Conservation (phyloP, 53 echinoderm and acorn worm genomes). For the Pentamera pediparva region DNA sequence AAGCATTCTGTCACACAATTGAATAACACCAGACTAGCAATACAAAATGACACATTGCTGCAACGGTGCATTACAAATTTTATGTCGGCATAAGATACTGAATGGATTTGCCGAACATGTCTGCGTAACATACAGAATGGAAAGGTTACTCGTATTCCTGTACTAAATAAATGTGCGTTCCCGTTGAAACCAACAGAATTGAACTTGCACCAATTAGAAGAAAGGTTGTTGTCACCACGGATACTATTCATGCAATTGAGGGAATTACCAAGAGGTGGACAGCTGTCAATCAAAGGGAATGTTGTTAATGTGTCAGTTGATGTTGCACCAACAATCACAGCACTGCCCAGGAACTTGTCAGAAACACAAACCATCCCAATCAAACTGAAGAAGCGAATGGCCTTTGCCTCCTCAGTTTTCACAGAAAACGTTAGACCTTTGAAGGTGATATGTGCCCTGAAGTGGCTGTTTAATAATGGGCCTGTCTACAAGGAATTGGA, state of each 20-base stretch:
- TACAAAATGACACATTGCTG: background rate
- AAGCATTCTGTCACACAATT: slow-evolving; percentile 19
- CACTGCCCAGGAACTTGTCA: slow-evolving; percentile 24
- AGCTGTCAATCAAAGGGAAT: slow-evolving; percentile 37
- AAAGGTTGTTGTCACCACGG: slow-evolving; percentile 33
- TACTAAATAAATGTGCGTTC: slow-evolving; percentile 19
- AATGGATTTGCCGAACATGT: slow-evolving; percentile 46
- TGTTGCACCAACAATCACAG: slow-evolving; percentile 32
- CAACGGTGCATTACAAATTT: background rate
- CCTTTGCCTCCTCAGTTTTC: background rate
- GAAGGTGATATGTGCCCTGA: slow-evolving; percentile 28
- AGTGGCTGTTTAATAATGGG: slow-evolving; percentile 35
- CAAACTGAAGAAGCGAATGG: slow-evolving; percentile 29
- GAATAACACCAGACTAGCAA: background rate
- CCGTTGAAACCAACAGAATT: slow-evolving; percentile 11
- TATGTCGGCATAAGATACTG: background rate
- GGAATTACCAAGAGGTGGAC: slow-evolving; percentile 49
- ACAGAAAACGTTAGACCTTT: slow-evolving; percentile 40
- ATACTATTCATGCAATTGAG: slow-evolving; percentile 51
- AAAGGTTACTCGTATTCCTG: slow-evolving; percentile 17
- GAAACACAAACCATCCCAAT: slow-evolving; percentile 35
- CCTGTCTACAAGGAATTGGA: slow-evolving; percentile 16
- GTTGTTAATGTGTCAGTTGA: slow-evolving; percentile 50
- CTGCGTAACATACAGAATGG: background rate
- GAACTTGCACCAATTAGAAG: slow-evolving; percentile 12